Conservation (phyloP, 64 coral and sea anemone species). For the Montipora efflorescens region DNA sequence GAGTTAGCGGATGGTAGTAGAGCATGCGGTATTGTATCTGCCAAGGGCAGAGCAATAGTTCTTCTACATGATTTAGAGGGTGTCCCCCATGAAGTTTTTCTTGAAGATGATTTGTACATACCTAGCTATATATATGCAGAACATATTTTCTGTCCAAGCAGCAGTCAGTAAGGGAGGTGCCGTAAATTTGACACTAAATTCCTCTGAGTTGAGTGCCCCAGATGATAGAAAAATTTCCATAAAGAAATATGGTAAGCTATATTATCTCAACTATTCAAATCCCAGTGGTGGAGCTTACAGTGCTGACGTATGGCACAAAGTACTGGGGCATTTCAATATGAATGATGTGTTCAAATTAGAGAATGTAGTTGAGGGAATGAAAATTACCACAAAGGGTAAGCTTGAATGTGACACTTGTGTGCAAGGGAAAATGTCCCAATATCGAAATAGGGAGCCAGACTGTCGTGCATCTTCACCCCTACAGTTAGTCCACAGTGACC, state of each 20-base stretch:
- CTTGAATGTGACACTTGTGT: constrained; percentile 55
- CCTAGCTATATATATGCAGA: constrained; percentile 19
- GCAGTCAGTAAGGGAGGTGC: constrained; percentile 50
- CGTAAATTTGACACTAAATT: constrained; percentile 39
- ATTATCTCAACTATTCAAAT: constrained; percentile 14
- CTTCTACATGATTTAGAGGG: too few relatives aligned
- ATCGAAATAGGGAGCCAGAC: constrained; percentile 48
- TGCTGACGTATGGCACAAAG: too few relatives aligned
- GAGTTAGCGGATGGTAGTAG: constrained; percentile 69
- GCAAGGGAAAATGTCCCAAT: constrained; percentile 27
- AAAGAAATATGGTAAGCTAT: constrained; percentile 16
- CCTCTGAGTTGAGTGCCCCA: too few relatives aligned
- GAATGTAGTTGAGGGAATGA: constrained; percentile 58
- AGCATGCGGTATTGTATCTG: background rate
- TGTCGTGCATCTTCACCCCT: constrained; percentile 19
- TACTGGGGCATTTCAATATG: too few relatives aligned
- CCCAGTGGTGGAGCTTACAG: background rate
- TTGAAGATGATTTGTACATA: constrained; percentile 18
- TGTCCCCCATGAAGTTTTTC: too few relatives aligned
- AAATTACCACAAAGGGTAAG: constrained; percentile 17
- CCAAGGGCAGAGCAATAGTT: too few relatives aligned
- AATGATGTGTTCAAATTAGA: background rate
- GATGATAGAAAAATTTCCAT: background rate
- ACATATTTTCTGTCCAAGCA: constrained; percentile 65
- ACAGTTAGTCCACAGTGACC: constrained; percentile 51